Evolutionary conservation across 2,888 invertebrate species (phyloP).

Genomic region (Fabriciana adippe): DNA sequence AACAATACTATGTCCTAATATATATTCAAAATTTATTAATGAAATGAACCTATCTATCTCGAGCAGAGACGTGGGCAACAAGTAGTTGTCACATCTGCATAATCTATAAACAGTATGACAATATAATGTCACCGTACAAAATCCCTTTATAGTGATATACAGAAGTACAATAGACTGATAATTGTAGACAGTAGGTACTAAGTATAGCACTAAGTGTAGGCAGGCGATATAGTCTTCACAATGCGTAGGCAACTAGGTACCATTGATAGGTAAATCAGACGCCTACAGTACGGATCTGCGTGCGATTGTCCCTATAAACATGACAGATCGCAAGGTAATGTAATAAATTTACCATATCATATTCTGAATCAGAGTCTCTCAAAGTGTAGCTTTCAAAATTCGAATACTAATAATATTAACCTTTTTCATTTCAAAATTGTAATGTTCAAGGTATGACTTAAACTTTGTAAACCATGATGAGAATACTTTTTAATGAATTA

Average conservation of each 20-base stretch:
- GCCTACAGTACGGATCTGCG: constrained; percentile 61
- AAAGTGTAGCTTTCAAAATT: not conserved
- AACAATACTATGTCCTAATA: too few relatives aligned
- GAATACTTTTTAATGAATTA: too few relatives aligned
- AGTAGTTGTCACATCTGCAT: too few relatives aligned
- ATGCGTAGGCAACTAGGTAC: constrained; percentile 39
- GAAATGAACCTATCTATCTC: too few relatives aligned
- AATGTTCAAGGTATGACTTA: too few relatives aligned
- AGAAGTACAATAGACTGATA: constrained; percentile 31
- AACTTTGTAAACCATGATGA: too few relatives aligned
- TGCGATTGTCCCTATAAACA: constrained; percentile 45
- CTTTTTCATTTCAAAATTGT: too few relatives aligned
- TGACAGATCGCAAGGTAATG: constrained; percentile 12
- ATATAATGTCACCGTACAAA: constrained; percentile 9
- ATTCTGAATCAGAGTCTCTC: not conserved
- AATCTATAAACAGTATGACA: not conserved
- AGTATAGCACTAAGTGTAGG: constrained; percentile 31
- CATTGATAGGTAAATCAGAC: constrained; percentile 60
- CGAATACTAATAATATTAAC: too few relatives aligned
- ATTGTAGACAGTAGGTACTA: constrained; percentile 22
- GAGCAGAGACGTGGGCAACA: too few relatives aligned
- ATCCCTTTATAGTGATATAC: constrained; percentile 27
- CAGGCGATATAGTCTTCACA: constrained; percentile 22
- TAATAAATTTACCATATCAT: constrained; percentile 6
- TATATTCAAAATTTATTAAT: too few relatives aligned